A percentile compares a stretch with the other conserved stretches of the same genome.
Evolutionary conservation across 2,888 invertebrate species (phyloP).

Genomic region (Eledone cirrhosa): DNA sequence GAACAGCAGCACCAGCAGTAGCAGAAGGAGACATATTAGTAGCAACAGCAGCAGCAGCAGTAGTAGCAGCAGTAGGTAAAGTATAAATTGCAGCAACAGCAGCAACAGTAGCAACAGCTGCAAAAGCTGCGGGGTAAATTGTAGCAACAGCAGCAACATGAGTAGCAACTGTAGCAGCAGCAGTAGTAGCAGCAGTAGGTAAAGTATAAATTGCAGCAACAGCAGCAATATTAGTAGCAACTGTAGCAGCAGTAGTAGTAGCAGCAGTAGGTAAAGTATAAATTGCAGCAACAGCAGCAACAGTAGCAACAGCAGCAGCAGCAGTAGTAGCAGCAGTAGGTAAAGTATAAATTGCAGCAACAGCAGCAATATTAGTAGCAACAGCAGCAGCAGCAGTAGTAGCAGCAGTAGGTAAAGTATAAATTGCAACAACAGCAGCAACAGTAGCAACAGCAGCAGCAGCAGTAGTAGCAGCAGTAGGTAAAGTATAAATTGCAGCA

Average conservation of each 20-base stretch:
- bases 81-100: not conserved
- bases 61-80: not conserved
- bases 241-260: no score
- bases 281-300: no score
- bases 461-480: no score
- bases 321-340: no score
- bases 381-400: no score
- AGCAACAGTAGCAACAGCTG: not conserved
- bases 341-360: no score
- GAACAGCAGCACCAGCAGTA: not conserved
- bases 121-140: no score
- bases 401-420: not conserved
- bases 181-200: not conserved
- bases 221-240: not conserved
- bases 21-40: not conserved
- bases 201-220: not conserved
- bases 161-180: not conserved
- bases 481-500: no score
- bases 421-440: not conserved
- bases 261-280: not conserved
- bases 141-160: no score
- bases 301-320: no score
- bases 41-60: not conserved
- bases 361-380: no score
- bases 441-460: no score